Base-by-base conservation (phyloP, 1,140 invertebrate genomes). In the Melitaea cinxia region DNA sequence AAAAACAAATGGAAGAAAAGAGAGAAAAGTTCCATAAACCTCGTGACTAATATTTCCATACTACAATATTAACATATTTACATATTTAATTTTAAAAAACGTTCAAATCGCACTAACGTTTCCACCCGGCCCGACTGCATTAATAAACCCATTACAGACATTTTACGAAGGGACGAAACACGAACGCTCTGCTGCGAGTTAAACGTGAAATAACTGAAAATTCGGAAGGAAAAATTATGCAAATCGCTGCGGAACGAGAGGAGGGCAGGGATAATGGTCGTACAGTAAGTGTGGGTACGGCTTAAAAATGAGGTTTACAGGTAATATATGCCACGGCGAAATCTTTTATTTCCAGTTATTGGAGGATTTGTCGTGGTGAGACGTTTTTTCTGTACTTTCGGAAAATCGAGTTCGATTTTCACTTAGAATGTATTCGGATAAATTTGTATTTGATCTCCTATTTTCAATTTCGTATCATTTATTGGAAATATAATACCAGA, bases 171-270 rank as follows among this genome's bases (percentile, higher is more conserved):
- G 53, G 70, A 68, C 63, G 58, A 37, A 57, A 58, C 63, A 52
- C 9, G 49, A 61, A 65, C 63, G 49, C 35, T 65, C 55, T 52
- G 35, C 45, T 58, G 28, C 35, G 50, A 55, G 65, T 74, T 79
- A 64, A 77, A 72, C 63, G 68, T 24, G 61, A 72, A 73, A 79
- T 76, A 74, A 74, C 58, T 72, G 76, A 72, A 66, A 71, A 76
- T 73, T 77, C 70, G 59, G 59, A 64, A 45, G 73, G 72, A 77
- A 79, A 77, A 81, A 78, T 79, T 81, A 81, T 81, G 78, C 65
- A 79, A 81, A 81, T 74, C 42, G 70, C 57, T 47, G 33, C 56
- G 15, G 60, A 68, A 73, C 64, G 66, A 39, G 52, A 59, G 53
- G 52, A 60, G 24, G 66, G 71, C 70, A 57, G 66, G 68, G 45